Conservation (phyloP, 2,113 vertebrate species). For the Labrus mixtus region DNA sequence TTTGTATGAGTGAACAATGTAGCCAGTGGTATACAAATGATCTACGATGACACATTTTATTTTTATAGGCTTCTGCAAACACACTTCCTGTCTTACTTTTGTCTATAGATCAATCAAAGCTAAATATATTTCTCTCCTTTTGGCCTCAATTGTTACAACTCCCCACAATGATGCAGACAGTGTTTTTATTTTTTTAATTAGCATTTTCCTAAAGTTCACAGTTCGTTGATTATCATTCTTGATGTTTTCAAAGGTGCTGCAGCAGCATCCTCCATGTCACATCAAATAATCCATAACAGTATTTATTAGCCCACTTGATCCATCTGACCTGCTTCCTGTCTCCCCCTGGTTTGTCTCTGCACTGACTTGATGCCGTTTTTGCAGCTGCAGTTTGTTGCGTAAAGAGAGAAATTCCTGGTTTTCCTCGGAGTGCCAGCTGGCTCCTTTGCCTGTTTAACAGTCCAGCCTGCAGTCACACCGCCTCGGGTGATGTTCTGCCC, state of each 20-base stretch:
- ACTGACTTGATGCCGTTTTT: slow-evolving; percentile 4
- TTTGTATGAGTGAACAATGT: no score
- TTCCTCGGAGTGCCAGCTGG: slow-evolving; percentile 27
- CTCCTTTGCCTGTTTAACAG: background rate
- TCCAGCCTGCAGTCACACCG: slow-evolving; percentile 9
- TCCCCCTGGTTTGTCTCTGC: background rate
- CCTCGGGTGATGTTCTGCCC: background rate
- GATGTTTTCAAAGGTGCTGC: background rate
- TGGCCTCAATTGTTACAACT: background rate
- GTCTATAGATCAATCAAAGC: no score
- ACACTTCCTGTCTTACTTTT: no score
- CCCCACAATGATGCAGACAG: background rate
- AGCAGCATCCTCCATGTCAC: background rate
- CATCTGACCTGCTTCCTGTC: background rate
- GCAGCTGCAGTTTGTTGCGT: slow-evolving; percentile 16
- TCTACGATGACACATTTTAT: no score
- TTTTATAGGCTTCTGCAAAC: no score
- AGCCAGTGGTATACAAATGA: no score
- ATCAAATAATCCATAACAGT: background rate
- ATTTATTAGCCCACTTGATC: background rate
- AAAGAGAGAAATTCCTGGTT: slow-evolving; percentile 45
- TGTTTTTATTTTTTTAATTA: no score
- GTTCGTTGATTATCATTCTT: background rate
- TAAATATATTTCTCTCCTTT: no score
- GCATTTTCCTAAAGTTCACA: background rate